A percentile compares a stretch with the other conserved stretches of the same genome.
Evolutionary conservation across 92 coral and sea anemone species (phyloP).

Genomic region (Zoanthus sociatus): DNA sequence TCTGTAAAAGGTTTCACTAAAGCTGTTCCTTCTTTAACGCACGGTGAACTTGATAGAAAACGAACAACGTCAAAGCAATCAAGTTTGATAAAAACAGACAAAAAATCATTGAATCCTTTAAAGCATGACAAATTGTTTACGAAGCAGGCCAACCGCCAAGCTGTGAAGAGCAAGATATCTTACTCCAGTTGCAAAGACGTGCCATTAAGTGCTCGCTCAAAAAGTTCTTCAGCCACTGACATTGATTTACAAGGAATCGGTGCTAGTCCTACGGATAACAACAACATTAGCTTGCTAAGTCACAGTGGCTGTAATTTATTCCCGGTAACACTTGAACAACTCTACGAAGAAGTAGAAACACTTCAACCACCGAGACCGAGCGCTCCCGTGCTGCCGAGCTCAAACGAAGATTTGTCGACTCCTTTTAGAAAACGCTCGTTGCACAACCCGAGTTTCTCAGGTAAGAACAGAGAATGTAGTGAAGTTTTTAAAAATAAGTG

Average conservation of each 20-base stretch:
- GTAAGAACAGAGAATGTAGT: neutral
- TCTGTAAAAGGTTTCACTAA: neutral
- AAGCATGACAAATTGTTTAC: neutral
- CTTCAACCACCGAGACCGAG: slow-evolving; percentile 28
- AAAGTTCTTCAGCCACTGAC: slow-evolving; percentile 9
- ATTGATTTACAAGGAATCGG: neutral
- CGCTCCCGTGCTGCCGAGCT: slow-evolving; percentile 12
- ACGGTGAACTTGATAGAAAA: neutral
- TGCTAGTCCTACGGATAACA: slow-evolving; percentile 21
- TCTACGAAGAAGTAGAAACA: slow-evolving; percentile 37
- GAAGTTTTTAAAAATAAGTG: too few relatives aligned
- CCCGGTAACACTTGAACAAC: slow-evolving; percentile 35
- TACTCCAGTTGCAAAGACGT: neutral
- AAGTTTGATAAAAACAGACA: neutral
- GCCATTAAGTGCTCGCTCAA: slow-evolving; percentile 1
- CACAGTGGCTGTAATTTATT: slow-evolving; percentile 45
- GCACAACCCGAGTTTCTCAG: neutral
- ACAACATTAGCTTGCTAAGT: neutral
- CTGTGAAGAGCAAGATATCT: neutral
- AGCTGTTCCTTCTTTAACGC: neutral
- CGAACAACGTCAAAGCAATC: slow-evolving; percentile 6
- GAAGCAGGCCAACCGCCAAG: slow-evolving; percentile 4
- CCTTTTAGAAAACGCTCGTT: slow-evolving; percentile 8
- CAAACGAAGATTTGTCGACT: slow-evolving; percentile 2
- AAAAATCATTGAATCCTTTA: neutral